Base-by-base conservation (phyloP, 2,888 invertebrate genomes). In the Plagodis pulveraria region DNA sequence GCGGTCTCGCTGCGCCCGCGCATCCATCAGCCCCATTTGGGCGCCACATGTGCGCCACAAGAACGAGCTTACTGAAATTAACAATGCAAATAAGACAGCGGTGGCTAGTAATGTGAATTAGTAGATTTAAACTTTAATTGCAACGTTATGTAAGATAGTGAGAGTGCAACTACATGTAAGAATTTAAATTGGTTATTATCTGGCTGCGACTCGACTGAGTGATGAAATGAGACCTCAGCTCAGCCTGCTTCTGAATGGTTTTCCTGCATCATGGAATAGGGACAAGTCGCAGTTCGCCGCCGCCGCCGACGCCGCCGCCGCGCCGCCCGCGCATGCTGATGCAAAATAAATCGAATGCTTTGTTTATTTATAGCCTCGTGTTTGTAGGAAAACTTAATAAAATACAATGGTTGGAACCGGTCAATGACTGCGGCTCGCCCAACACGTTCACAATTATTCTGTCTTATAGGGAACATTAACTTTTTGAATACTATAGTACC, bases 331-430 rank as follows among this genome's bases (percentile, higher is more conserved):
- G 33, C 47, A 47, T 48, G 43, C 48, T 55, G 43, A 55, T 49
- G 50, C 42, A 48, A 45, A 56, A 56, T 44, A 42, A 42, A 50
- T 56, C 46, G 46, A 34, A 51, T 33, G 10, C 41, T 33, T 12
- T 6, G 36, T 41, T 38, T 48, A 56, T 56, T 56, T 50, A 50
- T 50, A 50, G 56, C 50, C 5, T 45, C 9, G 34, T 50, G 45
- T 6, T 45, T n/a, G 22, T 9, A 45, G 55, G 56, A 54, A 56
- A 56, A 50, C 45, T 55, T 34, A 41, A 45, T 10, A 45, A 42
- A 48, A 48, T 11, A 43, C 51, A 38, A 44, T 42, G 32, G 6
- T 42, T 43, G n/a, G 35, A 35, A 32, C 38, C 33, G 49, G 49
- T 38, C 55, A 44, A 44, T 44, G 44, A 44, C 55, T 11, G 48